phyloP scores from a whole-genome alignment of 2,113 vertebrate species.

The Anolis sagrei region DNA sequence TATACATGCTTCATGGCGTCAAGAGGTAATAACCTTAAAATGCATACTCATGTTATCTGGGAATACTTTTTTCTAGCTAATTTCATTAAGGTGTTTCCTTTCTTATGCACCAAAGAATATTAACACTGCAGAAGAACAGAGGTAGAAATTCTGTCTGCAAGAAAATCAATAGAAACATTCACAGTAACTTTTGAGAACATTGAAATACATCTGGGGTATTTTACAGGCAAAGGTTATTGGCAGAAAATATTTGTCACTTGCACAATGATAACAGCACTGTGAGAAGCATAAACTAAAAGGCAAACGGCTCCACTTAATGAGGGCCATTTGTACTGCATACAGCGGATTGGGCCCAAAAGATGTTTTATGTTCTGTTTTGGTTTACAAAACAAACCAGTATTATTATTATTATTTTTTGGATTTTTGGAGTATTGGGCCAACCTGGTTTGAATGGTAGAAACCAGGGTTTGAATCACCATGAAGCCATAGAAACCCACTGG shows the following conservation, averaged over 20 bases:
- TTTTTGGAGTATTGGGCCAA: too few relatives aligned
- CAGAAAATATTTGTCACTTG: background rate
- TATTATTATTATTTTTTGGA: too few relatives aligned
- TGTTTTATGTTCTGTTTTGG: background rate
- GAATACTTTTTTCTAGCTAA: slow-evolving; percentile 50
- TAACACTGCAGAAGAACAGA: fast-evolving
- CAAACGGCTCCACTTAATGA: background rate
- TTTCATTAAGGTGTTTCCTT: slow-evolving; percentile 39
- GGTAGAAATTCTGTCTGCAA: slow-evolving; percentile 1
- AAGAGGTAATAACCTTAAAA: slow-evolving; percentile 57
- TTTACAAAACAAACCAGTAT: background rate
- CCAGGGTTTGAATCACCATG: too few relatives aligned
- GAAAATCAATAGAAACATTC: slow-evolving; percentile 19
- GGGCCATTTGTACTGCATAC: background rate
- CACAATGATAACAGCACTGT: too few relatives aligned
- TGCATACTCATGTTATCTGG: slow-evolving; percentile 50
- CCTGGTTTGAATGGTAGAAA: too few relatives aligned
- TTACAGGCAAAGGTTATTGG: background rate
- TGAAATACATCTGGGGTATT: background rate
- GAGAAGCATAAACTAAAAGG: background rate
- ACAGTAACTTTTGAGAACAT: slow-evolving; percentile 18
- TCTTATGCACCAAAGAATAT: fast-evolving
- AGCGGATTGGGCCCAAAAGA: background rate
- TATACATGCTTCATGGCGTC: slow-evolving; percentile 6
- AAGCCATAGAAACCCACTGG: too few relatives aligned